Conservation (phyloP, 2,888 invertebrate genomes). For the Eilema caniola region DNA sequence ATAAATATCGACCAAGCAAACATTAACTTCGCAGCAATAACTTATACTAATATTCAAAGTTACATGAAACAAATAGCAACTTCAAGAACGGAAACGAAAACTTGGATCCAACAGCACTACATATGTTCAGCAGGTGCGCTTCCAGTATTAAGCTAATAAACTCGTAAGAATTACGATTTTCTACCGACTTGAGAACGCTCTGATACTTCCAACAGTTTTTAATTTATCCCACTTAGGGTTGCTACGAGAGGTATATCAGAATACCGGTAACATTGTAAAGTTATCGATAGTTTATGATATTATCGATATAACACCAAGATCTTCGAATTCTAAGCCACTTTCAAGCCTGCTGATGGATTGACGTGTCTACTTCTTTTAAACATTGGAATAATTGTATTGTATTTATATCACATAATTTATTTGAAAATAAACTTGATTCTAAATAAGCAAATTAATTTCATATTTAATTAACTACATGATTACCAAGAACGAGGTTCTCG, state of each 20-base stretch:
- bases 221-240: slow-evolving; percentile 18
- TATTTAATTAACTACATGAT: no score
- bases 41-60: neutral
- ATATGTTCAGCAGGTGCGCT: slow-evolving; percentile 16
- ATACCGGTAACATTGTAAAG: neutral
- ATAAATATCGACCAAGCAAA: neutral
- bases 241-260: neutral
- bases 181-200: slow-evolving; percentile 3
- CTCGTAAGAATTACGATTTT: slow-evolving; percentile 9
- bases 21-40: neutral
- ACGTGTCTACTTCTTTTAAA: no score
- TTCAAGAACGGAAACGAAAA: neutral
- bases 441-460: no score
- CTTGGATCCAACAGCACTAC: neutral
- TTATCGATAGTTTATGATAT: no score
- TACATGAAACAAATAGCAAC: neutral
- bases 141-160: slow-evolving; percentile 8
- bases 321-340: neutral
- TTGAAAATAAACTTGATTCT: no score
- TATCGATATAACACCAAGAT: neutral
- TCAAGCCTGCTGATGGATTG: neutral
- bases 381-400: no score
- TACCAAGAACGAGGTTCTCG: no score
- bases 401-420: no score
- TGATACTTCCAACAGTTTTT: slow-evolving; percentile 12